Conservation (phyloP, 1,140 invertebrate genomes). For the Meloidogyne floridensis region DNA sequence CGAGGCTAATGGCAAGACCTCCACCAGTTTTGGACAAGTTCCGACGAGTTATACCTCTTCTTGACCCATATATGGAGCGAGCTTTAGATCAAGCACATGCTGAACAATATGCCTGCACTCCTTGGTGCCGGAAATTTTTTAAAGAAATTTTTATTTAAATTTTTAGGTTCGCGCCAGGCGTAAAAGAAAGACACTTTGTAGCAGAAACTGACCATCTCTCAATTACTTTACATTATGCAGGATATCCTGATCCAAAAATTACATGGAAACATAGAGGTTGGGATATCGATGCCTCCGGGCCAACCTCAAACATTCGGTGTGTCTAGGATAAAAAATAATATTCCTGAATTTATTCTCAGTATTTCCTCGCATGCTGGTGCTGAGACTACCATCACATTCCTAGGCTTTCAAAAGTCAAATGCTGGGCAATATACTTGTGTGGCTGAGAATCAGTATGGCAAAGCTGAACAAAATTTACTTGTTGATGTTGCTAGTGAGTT, state of each 20-base stretch:
- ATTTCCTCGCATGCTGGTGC: constrained; percentile 59
- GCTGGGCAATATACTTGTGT: constrained; percentile 64
- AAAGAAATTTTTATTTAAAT: constrained; percentile 34
- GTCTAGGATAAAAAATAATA: no score
- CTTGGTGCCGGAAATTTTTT: background rate
- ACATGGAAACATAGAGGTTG: constrained; percentile 64
- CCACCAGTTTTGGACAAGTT: constrained; percentile 62
- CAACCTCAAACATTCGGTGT: constrained; percentile 57
- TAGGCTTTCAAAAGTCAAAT: constrained; percentile 57
- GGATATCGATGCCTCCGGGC: constrained; percentile 57
- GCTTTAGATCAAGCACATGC: constrained; percentile 58
- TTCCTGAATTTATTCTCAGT: constrained; percentile 23
- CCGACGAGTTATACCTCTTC: constrained; percentile 62
- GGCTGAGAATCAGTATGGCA: constrained; percentile 63
- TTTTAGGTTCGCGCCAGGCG: constrained; percentile 65
- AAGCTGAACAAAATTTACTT: constrained; percentile 62
- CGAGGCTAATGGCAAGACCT: constrained; percentile 63
- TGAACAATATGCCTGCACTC: constrained; percentile 57
- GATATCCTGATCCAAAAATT: constrained; percentile 65
- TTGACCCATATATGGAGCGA: constrained; percentile 64
- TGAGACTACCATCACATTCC: constrained; percentile 61
- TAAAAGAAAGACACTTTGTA: constrained; percentile 61
- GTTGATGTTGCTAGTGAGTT: constrained; percentile 64
- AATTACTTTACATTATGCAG: constrained; percentile 56
- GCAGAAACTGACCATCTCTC: constrained; percentile 63